Evolutionary conservation across 2,888 invertebrate genomes (phyloP).

Genomic region (Busseola fusca): DNA sequence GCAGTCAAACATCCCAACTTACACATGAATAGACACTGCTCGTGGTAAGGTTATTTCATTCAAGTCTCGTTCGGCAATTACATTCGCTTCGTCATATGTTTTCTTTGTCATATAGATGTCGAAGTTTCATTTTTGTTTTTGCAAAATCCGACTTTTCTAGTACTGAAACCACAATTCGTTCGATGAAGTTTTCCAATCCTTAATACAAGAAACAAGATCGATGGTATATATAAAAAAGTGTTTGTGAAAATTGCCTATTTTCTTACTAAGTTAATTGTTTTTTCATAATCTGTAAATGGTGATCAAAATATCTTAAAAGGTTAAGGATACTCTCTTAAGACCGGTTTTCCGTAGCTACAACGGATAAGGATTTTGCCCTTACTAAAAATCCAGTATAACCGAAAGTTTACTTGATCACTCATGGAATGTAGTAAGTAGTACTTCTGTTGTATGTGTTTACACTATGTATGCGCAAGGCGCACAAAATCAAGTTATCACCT

Average conservation of each 20-base stretch:
- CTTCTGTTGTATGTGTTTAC: constrained; percentile 25
- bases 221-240: too few species aligned
- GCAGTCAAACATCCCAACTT: not conserved
- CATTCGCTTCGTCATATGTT: not conserved
- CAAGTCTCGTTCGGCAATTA: not conserved
- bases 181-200: not conserved
- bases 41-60: not conserved
- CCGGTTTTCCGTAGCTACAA: not conserved
- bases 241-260: not conserved
- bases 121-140: not conserved
- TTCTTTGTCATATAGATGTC: not conserved
- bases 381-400: not conserved
- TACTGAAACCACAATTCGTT: not conserved
- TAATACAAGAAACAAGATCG: not conserved
- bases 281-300: not conserved
- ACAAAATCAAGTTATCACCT: constrained; percentile 57
- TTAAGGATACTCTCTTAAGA: not conserved
- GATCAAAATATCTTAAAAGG: not conserved
- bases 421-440: constrained; percentile 13
- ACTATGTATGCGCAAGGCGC: constrained; percentile 22
- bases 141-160: not conserved
- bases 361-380: not conserved
- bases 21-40: not conserved
- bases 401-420: not conserved
- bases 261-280: not conserved